phyloP scores from a whole-genome alignment of 2,888 invertebrate genomes.

The Spodoptera exigua region DNA sequence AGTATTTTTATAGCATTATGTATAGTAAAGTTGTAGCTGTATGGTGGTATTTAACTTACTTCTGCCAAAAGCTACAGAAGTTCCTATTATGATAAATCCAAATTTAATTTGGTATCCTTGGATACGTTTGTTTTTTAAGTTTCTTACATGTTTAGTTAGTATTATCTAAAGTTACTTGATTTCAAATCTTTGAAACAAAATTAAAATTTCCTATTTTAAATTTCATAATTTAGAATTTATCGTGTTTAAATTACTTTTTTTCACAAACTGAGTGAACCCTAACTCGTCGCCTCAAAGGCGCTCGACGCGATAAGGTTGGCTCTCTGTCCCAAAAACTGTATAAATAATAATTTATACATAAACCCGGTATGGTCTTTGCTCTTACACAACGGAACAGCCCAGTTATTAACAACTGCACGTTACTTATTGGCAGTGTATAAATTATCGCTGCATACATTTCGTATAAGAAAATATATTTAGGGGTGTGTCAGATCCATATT shows the following conservation, averaged over 20 bases:
- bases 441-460: conserved; percentile 43
- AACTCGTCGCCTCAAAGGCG: conserved; percentile 63
- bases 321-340: conserved; percentile 65
- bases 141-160: too few relatives aligned
- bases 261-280: conserved; percentile 48
- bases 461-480: conserved; percentile 30
- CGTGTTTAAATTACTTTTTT: background rate
- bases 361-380: conserved; percentile 52
- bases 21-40: too few relatives aligned
- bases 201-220: too few relatives aligned
- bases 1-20: too few relatives aligned
- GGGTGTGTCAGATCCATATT: conserved; percentile 28
- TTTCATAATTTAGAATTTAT: background rate
- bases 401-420: conserved; percentile 58
- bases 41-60: too few relatives aligned
- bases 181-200: too few relatives aligned
- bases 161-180: too few relatives aligned
- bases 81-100: too few relatives aligned
- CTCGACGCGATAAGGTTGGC: conserved; percentile 62
- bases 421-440: conserved; percentile 51
- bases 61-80: too few relatives aligned
- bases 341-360: conserved; percentile 73
- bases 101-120: too few relatives aligned
- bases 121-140: too few relatives aligned
- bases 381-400: conserved; percentile 47